Conservation (phyloP, 2,113 vertebrate species). For the Pyrgilauda ruficollis region DNA sequence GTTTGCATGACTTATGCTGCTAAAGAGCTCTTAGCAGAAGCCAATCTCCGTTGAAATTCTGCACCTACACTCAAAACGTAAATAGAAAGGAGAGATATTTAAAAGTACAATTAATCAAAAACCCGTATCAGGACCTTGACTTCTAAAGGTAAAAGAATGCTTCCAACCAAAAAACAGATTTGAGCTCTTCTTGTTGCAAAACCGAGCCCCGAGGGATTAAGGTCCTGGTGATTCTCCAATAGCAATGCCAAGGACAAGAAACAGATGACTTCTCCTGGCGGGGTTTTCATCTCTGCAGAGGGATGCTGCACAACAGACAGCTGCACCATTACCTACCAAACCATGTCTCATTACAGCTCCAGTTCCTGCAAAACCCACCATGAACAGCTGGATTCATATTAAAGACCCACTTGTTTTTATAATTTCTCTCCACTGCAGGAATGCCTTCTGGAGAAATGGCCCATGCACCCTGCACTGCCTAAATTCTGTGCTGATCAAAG, state of each 20-base stretch:
- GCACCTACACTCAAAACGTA: not conserved
- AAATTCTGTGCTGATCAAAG: not conserved
- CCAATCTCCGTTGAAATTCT: not conserved
- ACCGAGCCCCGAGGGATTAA: not conserved
- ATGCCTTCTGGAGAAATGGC: not conserved
- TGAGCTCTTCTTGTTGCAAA: not conserved
- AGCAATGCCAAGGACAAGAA: not conserved
- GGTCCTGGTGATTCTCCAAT: not conserved
- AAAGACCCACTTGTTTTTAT: not conserved
- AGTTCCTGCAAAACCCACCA: not conserved
- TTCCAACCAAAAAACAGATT: not conserved
- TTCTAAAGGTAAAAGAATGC: not conserved
- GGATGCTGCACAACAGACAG: not conserved
- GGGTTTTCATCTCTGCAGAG: not conserved
- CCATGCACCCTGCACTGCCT: not conserved
- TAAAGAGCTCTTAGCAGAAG: not conserved
- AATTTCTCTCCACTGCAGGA: not conserved
- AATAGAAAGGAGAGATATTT: slow-evolving; percentile 11
- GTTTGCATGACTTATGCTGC: not conserved
- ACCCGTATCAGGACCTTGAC: not conserved
- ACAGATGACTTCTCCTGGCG: not conserved
- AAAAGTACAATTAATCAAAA: slow-evolving; percentile 13
- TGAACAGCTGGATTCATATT: not conserved
- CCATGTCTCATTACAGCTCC: not conserved
- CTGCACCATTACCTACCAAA: not conserved